These are phyloP conservation scores for Scartelaos histophorus DNA, from an alignment of 2,113 vertebrate species.

Conservation along the genomic window DNA sequence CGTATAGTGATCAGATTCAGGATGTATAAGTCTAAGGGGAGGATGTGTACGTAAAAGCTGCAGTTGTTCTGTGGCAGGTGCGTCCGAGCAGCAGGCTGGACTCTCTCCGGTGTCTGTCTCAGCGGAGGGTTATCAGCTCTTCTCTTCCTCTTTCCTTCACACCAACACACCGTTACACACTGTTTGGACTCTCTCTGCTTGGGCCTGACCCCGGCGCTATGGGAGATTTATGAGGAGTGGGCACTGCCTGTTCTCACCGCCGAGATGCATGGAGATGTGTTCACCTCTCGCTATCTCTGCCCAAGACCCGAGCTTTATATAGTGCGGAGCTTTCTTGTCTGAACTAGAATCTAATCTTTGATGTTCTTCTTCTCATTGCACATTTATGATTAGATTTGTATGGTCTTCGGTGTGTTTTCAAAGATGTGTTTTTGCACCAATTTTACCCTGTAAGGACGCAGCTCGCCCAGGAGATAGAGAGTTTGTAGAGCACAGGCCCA, in stretches of 20 bases:
- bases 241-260: slow-evolving; percentile 52
- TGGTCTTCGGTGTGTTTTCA: slow-evolving; percentile 6
- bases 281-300: slow-evolving; percentile 50
- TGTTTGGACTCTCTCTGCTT: slow-evolving; percentile 62
- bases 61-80: slow-evolving; percentile 22
- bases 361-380: slow-evolving; percentile 27
- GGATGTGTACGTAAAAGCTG: slow-evolving; percentile 40
- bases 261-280: slow-evolving; percentile 60
- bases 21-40: no score
- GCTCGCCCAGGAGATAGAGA: not conserved
- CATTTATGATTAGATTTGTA: slow-evolving; percentile 39
- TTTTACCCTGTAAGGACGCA: not conserved
- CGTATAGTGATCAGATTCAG: no score
- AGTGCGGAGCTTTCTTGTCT: slow-evolving; percentile 38
- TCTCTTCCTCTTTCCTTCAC: slow-evolving; percentile 49
- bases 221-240: slow-evolving; percentile 66
- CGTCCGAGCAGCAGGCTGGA: slow-evolving; percentile 34
- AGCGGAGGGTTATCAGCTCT: slow-evolving; percentile 44
- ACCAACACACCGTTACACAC: slow-evolving; percentile 39
- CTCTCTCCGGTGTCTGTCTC: slow-evolving; percentile 52
- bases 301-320: slow-evolving; percentile 43
- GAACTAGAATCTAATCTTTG: slow-evolving; percentile 21
- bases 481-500: not conserved
- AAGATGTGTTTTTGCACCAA: slow-evolving; percentile 18
- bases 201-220: slow-evolving; percentile 61